Base-by-base conservation (phyloP, 1,140 invertebrate genomes). In the Calosoma granatense region DNA sequence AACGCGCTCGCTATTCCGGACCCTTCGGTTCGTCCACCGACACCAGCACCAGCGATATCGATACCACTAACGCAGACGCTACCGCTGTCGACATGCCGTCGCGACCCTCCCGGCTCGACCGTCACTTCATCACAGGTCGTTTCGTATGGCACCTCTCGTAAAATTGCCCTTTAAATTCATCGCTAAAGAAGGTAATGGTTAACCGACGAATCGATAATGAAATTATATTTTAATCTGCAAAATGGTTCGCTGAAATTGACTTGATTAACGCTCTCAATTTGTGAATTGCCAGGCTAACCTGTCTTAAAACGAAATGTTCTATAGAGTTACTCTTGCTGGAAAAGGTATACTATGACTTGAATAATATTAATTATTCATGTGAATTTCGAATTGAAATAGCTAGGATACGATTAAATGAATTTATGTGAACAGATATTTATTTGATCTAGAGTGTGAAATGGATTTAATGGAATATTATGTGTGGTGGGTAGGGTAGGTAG, bases 171-270 rank as follows among this genome's bases (percentile, higher is more conserved):
- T 47, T 47, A 12, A 47, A 9, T 47, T 17, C 9, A 17, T 17
- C 15, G 41, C 6, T 14, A 30, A 30, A 47, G 41, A 47, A 47
- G 9, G 17, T 17, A 47, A 47, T 17, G 9, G 41, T 17, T 47
- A 47, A 47, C 41, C 6, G 41, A 9, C 3, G 6, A 47, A 17
- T 47, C 41, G 41, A 47, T 47, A 47, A 47, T 47, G 41, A 17
- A 47, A 47, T 47, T 47, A 47, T 47, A 47, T 47, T 47, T 47
- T 47, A 47, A 47, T 47, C 41, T 47, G 41, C 41, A 17, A 17
- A 47, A 47, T 47, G 9, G 41, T 9, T 47, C 41, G 41, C 9
- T 17, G 17, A 47, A 47, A 47, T 47, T 47, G 41, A 47, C 17
- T 47, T 47, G 41, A 47, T 47, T 47, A 47, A 47, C 17, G 41